Evolutionary conservation across 2,888 invertebrate species (phyloP), one percentile per base, ranked within the genome.

Genomic region (Dimorphilus gyrociliatus): DNA sequence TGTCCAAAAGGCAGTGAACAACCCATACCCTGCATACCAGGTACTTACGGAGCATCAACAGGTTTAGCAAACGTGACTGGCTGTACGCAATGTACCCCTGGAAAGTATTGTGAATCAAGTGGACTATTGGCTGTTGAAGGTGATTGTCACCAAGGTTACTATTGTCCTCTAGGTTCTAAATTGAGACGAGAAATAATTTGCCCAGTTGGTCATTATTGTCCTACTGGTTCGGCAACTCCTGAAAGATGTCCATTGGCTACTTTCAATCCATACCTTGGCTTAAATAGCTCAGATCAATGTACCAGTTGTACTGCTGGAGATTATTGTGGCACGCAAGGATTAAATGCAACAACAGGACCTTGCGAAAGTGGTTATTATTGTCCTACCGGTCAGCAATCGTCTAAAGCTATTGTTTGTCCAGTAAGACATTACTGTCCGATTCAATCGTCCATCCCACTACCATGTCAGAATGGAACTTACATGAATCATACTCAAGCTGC

Each of bases 351-450:
- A 8, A 44, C 53, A 23, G 55, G 54, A 4, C 42, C 42, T 3
- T 58, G 56, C 41, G 45, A 49, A n/a, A 43, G 45, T 16, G 55
- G 58, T 1, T 58, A 50, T 37, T 58, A 57, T 40, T 58, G 58
- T 34, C 55, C 55, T 5, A n/a, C 13, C 12, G 39, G 37, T 15
- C 39, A 41, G 34, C 39, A 36, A 24, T 23, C 26, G 14, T 35
- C 36, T 7, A 26, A 32, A 4, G 25, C 28, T 7, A 37, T 27
- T 27, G 25, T 26, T 0, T 58, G 56, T 33, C 48, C 50, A 16
- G 35, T 37, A 4, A 55, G 55, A 16, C 41, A 52, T 38, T 57
- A 55, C 42, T 58, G 58, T 37, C 55, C 52, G 8, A 30, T 30
- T 2, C 50, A 52, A 3, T 43, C 55, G 6, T 39, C 47, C 1